Evolutionary conservation across 2,888 invertebrate species (phyloP).

Genomic region (Rhopalosiphum nymphaeae): DNA sequence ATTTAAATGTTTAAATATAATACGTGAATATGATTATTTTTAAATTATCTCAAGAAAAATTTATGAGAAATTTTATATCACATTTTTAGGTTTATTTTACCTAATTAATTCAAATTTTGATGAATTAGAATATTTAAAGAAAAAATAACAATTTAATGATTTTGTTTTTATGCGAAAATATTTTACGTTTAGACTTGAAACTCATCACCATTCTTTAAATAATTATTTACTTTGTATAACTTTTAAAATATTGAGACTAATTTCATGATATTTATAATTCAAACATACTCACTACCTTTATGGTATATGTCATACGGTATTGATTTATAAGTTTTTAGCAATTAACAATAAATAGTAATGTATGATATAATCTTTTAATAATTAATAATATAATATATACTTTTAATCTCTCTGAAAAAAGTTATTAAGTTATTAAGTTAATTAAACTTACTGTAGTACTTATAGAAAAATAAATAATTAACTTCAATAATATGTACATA

Average conservation of each 20-base stretch:
- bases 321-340: neutral
- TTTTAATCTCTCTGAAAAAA: too few relatives aligned
- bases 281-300: neutral
- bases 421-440: too few relatives aligned
- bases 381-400: neutral
- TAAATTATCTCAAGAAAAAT: neutral
- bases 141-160: neutral
- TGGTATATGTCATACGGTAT: neutral
- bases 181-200: neutral
- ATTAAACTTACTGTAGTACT: too few relatives aligned
- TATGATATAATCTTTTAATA: neutral
- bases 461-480: too few relatives aligned
- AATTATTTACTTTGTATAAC: too few relatives aligned
- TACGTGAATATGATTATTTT: neutral
- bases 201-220: neutral
- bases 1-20: neutral
- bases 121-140: neutral
- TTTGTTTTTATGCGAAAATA: neutral
- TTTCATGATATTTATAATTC: neutral
- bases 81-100: neutral
- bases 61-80: neutral
- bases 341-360: neutral
- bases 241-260: neutral
- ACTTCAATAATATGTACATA: too few relatives aligned
- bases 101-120: neutral